phyloP scores from a whole-genome alignment of 2,888 invertebrate genomes.

The Graphium colonna region DNA sequence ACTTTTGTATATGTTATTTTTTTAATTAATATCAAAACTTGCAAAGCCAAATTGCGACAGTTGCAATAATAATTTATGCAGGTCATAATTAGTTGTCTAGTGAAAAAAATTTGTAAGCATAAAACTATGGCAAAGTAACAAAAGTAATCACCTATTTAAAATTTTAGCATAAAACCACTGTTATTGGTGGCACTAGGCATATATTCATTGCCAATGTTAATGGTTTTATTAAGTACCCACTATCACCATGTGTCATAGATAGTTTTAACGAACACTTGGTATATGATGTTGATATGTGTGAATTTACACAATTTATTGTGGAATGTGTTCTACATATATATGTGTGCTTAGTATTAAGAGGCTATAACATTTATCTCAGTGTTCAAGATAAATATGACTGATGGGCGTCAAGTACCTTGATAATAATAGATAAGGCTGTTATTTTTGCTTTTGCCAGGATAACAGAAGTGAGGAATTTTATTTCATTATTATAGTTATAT shows the following conservation, averaged over 20 bases:
- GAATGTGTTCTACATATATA: conserved; percentile 26
- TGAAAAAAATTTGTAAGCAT: no score
- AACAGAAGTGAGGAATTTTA: conserved; percentile 28
- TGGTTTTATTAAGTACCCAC: conserved; percentile 19
- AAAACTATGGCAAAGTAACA: no score
- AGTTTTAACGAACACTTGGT: conserved; percentile 1
- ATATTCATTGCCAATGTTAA: conserved; percentile 38
- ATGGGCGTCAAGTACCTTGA: conserved; percentile 49
- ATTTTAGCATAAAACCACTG: no score
- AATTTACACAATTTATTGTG: conserved; percentile 24
- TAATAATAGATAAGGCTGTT: conserved; percentile 41
- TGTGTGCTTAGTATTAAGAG: conserved; percentile 26
- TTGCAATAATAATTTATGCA: conserved; percentile 1
- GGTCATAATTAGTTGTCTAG: no score
- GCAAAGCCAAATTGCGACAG: no score
- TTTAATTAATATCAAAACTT: no score
- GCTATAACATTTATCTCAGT: conserved; percentile 42
- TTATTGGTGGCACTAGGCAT: conserved; percentile 15
- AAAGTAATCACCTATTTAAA: no score
- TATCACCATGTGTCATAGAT: conserved; percentile 19
- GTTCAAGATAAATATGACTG: conserved; percentile 59
- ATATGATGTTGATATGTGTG: conserved; percentile 23
- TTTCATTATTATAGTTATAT: background rate
- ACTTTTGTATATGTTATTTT: background rate
- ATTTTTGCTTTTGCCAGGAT: conserved; percentile 28